phyloP scores from a whole-genome alignment of 2,888 invertebrate genomes.

The Microctonus hyperodae region DNA sequence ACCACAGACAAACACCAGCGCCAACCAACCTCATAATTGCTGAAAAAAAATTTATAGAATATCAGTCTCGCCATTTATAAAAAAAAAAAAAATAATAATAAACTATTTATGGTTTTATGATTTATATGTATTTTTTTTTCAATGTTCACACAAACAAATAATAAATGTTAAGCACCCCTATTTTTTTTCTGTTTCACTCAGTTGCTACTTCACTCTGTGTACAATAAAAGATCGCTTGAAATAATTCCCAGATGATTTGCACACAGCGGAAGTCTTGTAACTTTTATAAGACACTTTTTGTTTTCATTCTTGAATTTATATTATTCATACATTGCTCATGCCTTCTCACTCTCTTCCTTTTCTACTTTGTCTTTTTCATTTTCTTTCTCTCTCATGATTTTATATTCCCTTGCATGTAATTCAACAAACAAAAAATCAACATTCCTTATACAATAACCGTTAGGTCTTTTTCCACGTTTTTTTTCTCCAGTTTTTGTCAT shows the following conservation, averaged over 20 bases:
- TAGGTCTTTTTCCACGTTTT: background rate
- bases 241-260: background rate
- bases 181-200: background rate
- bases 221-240: background rate
- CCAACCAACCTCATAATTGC: constrained; percentile 2
- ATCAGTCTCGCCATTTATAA: no score
- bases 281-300: background rate
- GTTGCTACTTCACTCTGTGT: background rate
- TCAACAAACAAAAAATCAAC: background rate
- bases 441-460: background rate
- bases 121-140: no score
- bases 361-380: background rate
- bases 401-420: constrained; percentile 4
- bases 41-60: background rate
- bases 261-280: background rate
- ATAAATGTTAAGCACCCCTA: background rate
- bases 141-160: no score
- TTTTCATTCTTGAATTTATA: background rate
- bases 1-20: background rate
- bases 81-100: no score
- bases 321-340: no score
- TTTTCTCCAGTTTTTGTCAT: background rate
- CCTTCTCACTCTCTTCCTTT: background rate
- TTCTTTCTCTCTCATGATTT: background rate
- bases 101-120: no score